A percentile compares a stretch with the other conserved stretches of the same genome.
These are phyloP conservation scores for Allacma fusca DNA, from an alignment of 2,888 invertebrate genomes.

Conservation along the genomic window DNA sequence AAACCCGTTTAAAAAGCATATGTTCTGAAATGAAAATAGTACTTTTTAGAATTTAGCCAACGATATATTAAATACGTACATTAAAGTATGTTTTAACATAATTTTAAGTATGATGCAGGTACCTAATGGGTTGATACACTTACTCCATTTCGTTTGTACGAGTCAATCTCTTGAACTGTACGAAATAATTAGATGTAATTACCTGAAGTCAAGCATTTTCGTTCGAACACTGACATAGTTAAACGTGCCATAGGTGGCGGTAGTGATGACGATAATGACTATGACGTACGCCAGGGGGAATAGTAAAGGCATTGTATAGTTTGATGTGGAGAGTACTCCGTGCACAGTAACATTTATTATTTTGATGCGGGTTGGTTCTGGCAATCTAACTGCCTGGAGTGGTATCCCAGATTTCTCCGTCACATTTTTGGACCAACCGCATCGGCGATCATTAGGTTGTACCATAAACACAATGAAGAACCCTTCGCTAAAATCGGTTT, in stretches of 20 bases:
- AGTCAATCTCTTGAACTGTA: too few relatives aligned
- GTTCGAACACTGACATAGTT: neutral
- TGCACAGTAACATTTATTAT: neutral
- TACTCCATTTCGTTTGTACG: too few relatives aligned
- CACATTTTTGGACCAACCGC: slow-evolving; percentile 19
- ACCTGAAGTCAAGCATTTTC: too few relatives aligned
- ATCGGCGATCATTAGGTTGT: neutral
- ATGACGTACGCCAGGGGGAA: neutral
- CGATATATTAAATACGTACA: too few relatives aligned
- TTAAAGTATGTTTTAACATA: too few relatives aligned
- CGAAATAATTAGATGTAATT: too few relatives aligned
- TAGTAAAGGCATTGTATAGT: neutral
- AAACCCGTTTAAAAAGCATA: too few relatives aligned
- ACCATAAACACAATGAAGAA: slow-evolving; percentile 26
- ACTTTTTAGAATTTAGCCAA: too few relatives aligned
- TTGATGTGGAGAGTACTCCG: neutral
- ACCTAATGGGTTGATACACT: too few relatives aligned
- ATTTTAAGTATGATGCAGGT: too few relatives aligned
- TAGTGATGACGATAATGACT: neutral
- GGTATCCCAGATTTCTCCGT: slow-evolving; percentile 5
- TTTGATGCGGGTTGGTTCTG: neutral
- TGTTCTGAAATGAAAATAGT: too few relatives aligned
- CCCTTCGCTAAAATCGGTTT: slow-evolving; percentile 18
- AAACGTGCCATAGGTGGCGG: neutral
- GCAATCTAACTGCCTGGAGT: neutral